A percentile compares a stretch with the other conserved stretches of the same genome.
phyloP scores from a whole-genome alignment of 2,797 vertebrate species.

The Simalia tracyae region DNA sequence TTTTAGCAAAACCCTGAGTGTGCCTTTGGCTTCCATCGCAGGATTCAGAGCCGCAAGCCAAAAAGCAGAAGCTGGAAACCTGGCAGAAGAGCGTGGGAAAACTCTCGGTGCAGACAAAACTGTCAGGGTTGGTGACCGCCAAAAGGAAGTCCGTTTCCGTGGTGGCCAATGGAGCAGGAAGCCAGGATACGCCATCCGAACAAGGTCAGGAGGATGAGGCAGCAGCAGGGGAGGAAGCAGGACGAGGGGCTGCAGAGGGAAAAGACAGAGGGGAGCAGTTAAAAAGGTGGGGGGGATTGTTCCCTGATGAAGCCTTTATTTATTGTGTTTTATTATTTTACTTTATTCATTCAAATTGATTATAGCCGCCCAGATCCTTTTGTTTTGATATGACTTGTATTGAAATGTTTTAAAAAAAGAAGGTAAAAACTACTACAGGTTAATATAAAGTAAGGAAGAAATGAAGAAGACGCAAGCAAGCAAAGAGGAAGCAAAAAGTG shows the following conservation, averaged over 20 bases:
- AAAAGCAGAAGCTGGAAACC: constrained; percentile 79
- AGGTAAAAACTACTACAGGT: too few species aligned
- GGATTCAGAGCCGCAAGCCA: constrained; percentile 66
- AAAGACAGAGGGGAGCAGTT: background rate
- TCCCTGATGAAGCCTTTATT: background rate
- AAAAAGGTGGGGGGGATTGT: background rate
- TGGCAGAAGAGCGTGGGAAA: constrained; percentile 85
- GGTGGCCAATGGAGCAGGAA: rapidly evolving
- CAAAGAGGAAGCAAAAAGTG: too few species aligned
- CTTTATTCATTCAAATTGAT: too few species aligned
- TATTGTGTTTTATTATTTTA: too few species aligned
- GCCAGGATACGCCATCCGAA: rapidly evolving
- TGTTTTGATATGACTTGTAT: too few species aligned
- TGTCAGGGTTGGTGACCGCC: constrained; percentile 80
- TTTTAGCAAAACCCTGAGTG: too few species aligned
- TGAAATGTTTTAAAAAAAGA: too few species aligned
- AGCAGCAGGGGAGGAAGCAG: background rate
- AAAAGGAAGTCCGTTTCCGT: constrained; percentile 64
- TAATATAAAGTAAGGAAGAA: too few species aligned
- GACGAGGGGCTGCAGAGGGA: rapidly evolving
- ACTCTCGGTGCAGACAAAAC: constrained; percentile 64
- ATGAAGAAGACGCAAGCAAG: too few species aligned
- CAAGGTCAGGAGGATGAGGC: constrained; percentile 11
- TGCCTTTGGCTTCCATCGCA: background rate
- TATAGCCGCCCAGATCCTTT: too few species aligned